A percentile compares a stretch with the other conserved stretches of the same genome.
Conservation (phyloP, 2,113 vertebrate species). For the Planiliza haematocheilus region DNA sequence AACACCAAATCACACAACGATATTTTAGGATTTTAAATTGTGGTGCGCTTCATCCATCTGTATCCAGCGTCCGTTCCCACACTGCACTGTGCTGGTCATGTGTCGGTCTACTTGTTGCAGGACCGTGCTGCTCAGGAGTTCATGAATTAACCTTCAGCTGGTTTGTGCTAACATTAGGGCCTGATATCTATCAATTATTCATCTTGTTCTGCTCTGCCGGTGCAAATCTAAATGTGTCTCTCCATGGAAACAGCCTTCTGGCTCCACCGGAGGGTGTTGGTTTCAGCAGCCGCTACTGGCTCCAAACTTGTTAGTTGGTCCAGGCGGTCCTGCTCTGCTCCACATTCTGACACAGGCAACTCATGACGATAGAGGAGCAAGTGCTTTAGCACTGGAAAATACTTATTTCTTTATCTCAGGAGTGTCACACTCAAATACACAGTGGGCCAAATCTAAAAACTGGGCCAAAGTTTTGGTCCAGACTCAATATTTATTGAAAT, state of each 20-base stretch:
- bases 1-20: background rate
- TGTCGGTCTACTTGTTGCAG: slow-evolving; percentile 49
- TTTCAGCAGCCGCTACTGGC: slow-evolving; percentile 34
- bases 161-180: slow-evolving; percentile 73
- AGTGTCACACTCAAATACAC: no score
- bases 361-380: no score
- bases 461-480: no score
- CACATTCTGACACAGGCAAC: background rate
- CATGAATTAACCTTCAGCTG: slow-evolving; percentile 67
- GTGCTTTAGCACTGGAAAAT: no score
- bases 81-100: background rate
- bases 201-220: slow-evolving; percentile 61
- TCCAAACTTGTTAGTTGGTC: slow-evolving; percentile 21
- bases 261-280: slow-evolving; percentile 63
- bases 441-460: no score
- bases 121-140: slow-evolving; percentile 9
- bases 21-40: background rate
- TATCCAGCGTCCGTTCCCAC: slow-evolving; percentile 10
- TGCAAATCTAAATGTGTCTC: slow-evolving; percentile 74
- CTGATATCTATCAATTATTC: slow-evolving; percentile 81
- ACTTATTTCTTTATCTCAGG: no score
- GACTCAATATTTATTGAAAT: no score
- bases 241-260: slow-evolving; percentile 80
- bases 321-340: slow-evolving; percentile 11
- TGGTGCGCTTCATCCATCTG: background rate